Conservation (phyloP, 2,888 invertebrate genomes). For the Phengaris alcon region DNA sequence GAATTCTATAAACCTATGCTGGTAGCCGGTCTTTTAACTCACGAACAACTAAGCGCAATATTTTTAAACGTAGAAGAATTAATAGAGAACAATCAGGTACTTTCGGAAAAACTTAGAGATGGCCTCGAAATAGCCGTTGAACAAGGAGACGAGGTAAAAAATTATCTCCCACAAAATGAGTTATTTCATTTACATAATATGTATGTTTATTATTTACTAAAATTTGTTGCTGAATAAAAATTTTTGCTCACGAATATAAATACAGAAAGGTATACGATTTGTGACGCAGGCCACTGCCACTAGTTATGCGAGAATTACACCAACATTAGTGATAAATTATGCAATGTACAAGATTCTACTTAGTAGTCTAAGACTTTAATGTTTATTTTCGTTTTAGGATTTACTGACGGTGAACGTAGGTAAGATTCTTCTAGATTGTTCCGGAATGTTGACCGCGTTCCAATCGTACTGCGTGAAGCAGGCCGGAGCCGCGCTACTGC, state of each 20-base stretch:
- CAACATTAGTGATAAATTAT: no score
- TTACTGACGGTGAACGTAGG: conserved; percentile 93
- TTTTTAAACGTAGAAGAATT: conserved; percentile 96
- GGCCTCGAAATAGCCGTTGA: conserved; percentile 91
- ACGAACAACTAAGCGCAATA: conserved; percentile 93
- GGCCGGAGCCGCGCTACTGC: conserved; percentile 90
- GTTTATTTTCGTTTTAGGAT: conserved; percentile 72
- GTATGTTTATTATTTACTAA: no score
- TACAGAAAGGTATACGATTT: no score
- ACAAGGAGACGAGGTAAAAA: conserved; percentile 84
- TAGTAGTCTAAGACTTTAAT: no score
- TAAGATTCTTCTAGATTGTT: conserved; percentile 92
- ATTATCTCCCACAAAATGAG: neutral
- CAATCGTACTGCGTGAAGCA: conserved; percentile 97
- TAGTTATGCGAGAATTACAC: no score
- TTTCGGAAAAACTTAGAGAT: conserved; percentile 91
- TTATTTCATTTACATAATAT: no score
- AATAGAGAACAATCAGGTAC: conserved; percentile 90
- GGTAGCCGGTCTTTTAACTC: conserved; percentile 93
- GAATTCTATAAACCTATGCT: conserved; percentile 96
- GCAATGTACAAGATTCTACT: no score
- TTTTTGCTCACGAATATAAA: no score
- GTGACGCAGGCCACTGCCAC: no score
- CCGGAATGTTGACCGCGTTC: conserved; percentile 95
- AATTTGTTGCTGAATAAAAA: no score